Percentiles rank a stretch among this genome's conserved stretches.
Evolutionary conservation across 2,797 vertebrate species (phyloP).

Genomic region (Rachycentron canadum): DNA sequence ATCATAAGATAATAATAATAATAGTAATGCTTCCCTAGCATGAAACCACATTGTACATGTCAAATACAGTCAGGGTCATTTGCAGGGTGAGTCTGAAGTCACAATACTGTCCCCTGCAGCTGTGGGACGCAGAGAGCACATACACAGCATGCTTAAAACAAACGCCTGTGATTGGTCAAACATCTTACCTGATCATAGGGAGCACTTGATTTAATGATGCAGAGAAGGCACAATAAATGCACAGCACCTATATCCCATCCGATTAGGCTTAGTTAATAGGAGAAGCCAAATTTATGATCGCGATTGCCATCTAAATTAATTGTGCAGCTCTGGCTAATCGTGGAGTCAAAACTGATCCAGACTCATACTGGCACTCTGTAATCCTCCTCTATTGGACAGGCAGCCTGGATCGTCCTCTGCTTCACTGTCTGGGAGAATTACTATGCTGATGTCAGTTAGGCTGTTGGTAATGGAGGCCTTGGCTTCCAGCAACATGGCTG

Average conservation of each 20-base stretch:
- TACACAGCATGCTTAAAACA: conserved; percentile 13
- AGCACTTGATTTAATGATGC: conserved; percentile 12
- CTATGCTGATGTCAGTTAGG: conserved; percentile 59
- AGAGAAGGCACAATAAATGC: conserved; percentile 4
- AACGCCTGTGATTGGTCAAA: conserved; percentile 24
- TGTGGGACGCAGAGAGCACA: conserved; percentile 5
- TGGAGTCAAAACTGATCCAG: not conserved
- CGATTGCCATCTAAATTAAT: not conserved
- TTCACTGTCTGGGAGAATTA: conserved; percentile 59
- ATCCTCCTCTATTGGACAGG: conserved; percentile 36
- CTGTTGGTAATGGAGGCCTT: conserved; percentile 64
- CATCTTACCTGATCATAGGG: conserved; percentile 20
- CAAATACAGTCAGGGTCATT: not conserved
- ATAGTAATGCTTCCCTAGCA: not conserved
- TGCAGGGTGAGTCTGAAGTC: not conserved
- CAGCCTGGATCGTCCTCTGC: conserved; percentile 44
- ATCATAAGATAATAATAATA: not conserved
- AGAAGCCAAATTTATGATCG: not conserved
- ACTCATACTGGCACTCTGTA: conserved; percentile 3
- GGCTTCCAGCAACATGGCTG: conserved; percentile 64
- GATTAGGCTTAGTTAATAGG: not conserved
- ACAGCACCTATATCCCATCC: conserved; percentile 29
- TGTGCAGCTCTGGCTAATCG: conserved; percentile 18
- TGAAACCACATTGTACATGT: not conserved
- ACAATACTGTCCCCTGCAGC: not conserved